Evolutionary conservation across 2,797 vertebrate genomes (phyloP), one percentile per base, ranked within the genome.

Genomic region (Hylomyscus alleni): DNA sequence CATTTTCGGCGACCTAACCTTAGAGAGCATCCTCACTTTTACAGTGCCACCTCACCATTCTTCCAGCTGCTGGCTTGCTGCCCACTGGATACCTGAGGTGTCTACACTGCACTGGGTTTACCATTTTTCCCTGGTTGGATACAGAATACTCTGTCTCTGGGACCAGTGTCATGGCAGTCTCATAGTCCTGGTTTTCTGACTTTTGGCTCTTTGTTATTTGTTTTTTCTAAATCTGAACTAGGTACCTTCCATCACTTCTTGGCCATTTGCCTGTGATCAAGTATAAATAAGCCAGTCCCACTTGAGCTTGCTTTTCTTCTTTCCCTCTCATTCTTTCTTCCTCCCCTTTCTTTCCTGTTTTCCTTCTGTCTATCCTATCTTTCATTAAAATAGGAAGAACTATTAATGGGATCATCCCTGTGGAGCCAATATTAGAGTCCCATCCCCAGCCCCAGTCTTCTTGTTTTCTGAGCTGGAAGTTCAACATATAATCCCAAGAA

Each of bases 391-490:
- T 97, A 60, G 31, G 60, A 92, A 37, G 96, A 90, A 78, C 96
- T 56, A 89, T 94, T 96, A 89, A 94, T 88, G 93, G 96, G 94
- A 92, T 94, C 44, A 37, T 85, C 94, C 92, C 93, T 78, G 4
- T 0, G 20, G 87, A 88, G 40, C 82, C 96, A 92, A 58, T 97
- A 93, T 97, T 4, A 24, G 92, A 89, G 14, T 78, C 34, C 0
- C 94, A 80, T 96, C 96, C 95, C 97, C 94, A 96, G 77, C 83
- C 95, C 83, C 96, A 95, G 81, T 86, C 93, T 93, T 83, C 96
- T 97, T 91, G n/a, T 86, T 89, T 67, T 37, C 76, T 29, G 19
- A 10, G 6, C 44, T 47, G 20, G 37, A 52, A 85, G 56, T 62
- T 78, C 76, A 22, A 0, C 31, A 34, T 50, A 15, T 11, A 95